Evolutionary conservation across 2,113 vertebrate species (phyloP), one percentile per base, ranked within the genome.

Genomic region (Chitala chitala): DNA sequence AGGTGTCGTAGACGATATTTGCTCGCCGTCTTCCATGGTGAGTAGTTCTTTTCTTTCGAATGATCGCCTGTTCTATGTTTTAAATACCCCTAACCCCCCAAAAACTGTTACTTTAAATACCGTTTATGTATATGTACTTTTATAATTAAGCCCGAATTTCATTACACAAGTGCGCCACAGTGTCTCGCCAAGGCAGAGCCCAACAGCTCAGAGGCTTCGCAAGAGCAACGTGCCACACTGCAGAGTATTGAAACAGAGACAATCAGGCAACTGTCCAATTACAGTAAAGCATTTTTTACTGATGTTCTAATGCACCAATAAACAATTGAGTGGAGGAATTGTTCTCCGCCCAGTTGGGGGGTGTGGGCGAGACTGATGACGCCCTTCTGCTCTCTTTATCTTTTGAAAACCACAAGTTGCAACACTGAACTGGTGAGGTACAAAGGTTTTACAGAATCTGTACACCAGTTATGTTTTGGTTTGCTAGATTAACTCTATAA

Each of bases 11-110:
- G 89, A 86, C 17, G 89, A 89, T 54, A 90, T 85, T 38, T 80
- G 71, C 33, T 85, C 82, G 74, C 50, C 36, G 86, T 91, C 90
- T 88, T 87, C 89, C 89, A 91, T 91, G 59, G 59, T 46, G 48
- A 80, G 83, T 79, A 61, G 78, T 78, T 77, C 22, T 56, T 17
- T 46, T 46, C 29, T 69, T 10, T 48, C 12, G 26, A 53, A n/a
- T 38, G 59, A 26, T 38, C 33, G 17, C 31, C 29, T 63, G 33
- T 40, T 61, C 44, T 61, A 22, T 53, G 58, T 51, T 33, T 29
- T 20, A 24, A 56, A 44, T 50, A 38, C 22, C 44, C 72, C 74
- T 26, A 31, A 73, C 44, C 26, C 36, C 26, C 46, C 33, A 22
- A 54, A 38, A 36, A 15, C 33, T 63, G 33, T 38, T 20, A 6